These are phyloP conservation scores for Mastomys natalensis DNA, from an alignment of 2,113 vertebrate genomes.

Conservation along the genomic window DNA sequence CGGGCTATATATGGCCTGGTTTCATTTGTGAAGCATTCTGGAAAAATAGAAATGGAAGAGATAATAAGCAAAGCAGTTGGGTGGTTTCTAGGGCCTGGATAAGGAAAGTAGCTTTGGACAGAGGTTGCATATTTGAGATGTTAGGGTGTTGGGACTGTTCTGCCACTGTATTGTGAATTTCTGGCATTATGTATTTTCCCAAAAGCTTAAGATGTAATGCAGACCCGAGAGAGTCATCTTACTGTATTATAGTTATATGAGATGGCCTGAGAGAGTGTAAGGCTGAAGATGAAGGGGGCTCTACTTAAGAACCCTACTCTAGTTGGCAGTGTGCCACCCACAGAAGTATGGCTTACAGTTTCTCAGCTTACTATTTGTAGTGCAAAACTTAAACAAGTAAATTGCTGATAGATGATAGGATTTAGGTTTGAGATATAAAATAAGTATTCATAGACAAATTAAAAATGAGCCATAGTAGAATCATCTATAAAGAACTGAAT, in stretches of 20 bases:
- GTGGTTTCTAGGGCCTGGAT: neutral
- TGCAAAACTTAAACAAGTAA: neutral
- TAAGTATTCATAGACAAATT: neutral
- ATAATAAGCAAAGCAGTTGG: neutral
- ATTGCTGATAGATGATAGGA: neutral
- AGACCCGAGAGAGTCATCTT: neutral
- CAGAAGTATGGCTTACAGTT: neutral
- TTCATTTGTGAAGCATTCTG: neutral
- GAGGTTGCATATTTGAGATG: neutral
- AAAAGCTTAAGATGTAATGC: neutral
- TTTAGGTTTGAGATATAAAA: neutral
- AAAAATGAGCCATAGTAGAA: too few relatives aligned
- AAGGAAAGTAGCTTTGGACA: neutral
- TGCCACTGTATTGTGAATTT: neutral
- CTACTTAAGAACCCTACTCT: neutral
- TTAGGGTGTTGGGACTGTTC: neutral
- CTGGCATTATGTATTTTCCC: neutral
- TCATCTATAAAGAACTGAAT: too few relatives aligned
- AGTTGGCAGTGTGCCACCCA: neutral
- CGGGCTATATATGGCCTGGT: neutral
- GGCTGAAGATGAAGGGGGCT: neutral
- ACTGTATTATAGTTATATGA: neutral
- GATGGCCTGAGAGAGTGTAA: neutral
- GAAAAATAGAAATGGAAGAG: neutral
- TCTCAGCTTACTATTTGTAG: neutral